Base-by-base conservation (phyloP, 1,140 invertebrate species). In the Micrasema minimum region DNA sequence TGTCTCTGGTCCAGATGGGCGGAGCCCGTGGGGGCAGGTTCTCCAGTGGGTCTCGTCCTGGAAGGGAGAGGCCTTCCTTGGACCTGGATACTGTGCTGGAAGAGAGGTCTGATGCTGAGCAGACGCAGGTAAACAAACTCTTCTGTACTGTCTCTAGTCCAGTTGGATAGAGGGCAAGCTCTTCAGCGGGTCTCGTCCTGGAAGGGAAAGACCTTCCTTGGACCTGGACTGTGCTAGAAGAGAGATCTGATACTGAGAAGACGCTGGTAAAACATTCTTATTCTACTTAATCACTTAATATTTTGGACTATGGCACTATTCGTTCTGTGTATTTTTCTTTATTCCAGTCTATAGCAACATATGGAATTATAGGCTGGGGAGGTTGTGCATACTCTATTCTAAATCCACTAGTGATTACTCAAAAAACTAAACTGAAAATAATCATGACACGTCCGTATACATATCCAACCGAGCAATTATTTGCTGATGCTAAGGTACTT, bases 41-140 rank as follows among this genome's bases (percentile, higher is more conserved):
- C 22, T 87, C 92, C 71, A 90, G 90, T 72, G 80, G 92, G 71
- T 87, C 90, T 77, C 82, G 91, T 79, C 82, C 87, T 79, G 76
- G 87, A 83, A 78, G 91, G 81, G 69, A 85, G 12, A 91, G 92
- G 69, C 90, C 91, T 9, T 88, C 90, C 1, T 78, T 92, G 37
- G 92, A 94, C 79, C 82, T 93, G 76, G 92, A 93, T 78, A 94
- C 92, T 0, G 92, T 93, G 11, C 85, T 93, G 16, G 92, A 94
- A 78, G 92, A 93, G 78, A 86, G 90, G 64, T 87, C 86, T 53
- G 92, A 93, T 79, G 89, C 90, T 2, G 91, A 94, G 79, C 89
- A 90, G 79, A 90, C 88, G 10, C 70, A 72, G 66, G 74, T 75
- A 69, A 57, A 48, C 57, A 38, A 38, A 23, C 23, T 2, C 22